phyloP scores from a whole-genome alignment of 1,140 invertebrate genomes.

The Magallana ariakensis region DNA sequence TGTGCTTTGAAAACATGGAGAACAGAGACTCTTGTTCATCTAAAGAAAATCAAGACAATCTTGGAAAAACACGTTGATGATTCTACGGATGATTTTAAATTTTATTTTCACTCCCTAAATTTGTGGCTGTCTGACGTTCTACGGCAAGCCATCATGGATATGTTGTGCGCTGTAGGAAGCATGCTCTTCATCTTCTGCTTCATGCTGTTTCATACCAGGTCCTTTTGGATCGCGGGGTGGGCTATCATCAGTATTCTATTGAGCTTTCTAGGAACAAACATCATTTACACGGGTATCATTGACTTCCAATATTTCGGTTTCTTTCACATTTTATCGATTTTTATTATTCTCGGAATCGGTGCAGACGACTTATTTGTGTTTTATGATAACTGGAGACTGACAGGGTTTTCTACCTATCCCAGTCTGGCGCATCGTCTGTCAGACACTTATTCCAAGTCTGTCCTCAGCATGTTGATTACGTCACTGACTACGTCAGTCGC shows the following conservation, averaged over 20 bases:
- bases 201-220: constrained; percentile 65
- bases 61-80: constrained; percentile 27
- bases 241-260: constrained; percentile 63
- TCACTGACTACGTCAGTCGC: constrained; percentile 61
- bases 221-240: constrained; percentile 62
- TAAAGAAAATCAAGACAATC: constrained; percentile 19
- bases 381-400: constrained; percentile 67
- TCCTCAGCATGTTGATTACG: constrained; percentile 60
- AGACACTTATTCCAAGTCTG: constrained; percentile 51
- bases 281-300: constrained; percentile 67
- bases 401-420: constrained; percentile 49
- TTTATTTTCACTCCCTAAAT: constrained; percentile 49
- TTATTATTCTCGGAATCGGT: constrained; percentile 70
- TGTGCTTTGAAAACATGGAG: not conserved
- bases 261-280: constrained; percentile 65
- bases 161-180: constrained; percentile 65
- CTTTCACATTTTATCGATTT: constrained; percentile 68
- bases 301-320: constrained; percentile 67
- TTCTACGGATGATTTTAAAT: constrained; percentile 52
- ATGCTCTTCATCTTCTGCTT: constrained; percentile 66
- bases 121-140: constrained; percentile 53
- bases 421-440: constrained; percentile 50
- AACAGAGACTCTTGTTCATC: not conserved
- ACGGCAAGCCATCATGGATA: constrained; percentile 63
- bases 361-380: constrained; percentile 71